Evolutionary conservation across 2,113 vertebrate genomes (phyloP).

Genomic region (Vulpes lagopus): DNA sequence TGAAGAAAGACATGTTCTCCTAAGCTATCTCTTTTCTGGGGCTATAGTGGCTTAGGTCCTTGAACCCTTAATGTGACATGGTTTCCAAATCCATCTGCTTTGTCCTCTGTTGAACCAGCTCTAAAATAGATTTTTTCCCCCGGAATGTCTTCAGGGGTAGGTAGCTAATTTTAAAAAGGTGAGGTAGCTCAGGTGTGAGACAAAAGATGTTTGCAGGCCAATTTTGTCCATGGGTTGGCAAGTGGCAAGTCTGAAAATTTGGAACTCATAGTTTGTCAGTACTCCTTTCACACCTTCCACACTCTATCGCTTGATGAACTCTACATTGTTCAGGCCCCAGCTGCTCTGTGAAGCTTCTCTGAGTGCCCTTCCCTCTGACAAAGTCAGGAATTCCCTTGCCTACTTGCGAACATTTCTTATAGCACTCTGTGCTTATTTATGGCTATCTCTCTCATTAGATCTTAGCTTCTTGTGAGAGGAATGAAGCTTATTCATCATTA

Average conservation of each 20-base stretch:
- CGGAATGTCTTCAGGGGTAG: background rate
- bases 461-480: background rate
- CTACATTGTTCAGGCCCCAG: constrained; percentile 5
- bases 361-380: background rate
- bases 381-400: background rate
- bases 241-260: constrained; percentile 14
- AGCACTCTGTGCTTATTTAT: constrained; percentile 9
- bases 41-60: background rate
- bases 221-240: background rate
- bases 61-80: background rate
- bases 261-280: background rate
- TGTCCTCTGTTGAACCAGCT: background rate
- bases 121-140: background rate
- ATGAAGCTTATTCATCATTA: constrained; percentile 40
- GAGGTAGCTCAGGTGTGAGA: background rate
- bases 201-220: background rate
- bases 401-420: constrained; percentile 26
- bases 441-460: background rate
- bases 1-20: constrained; percentile 46
- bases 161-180: background rate
- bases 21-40: background rate
- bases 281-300: background rate
- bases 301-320: background rate
- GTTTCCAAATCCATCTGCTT: constrained; percentile 42
- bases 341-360: background rate